Evolutionary conservation across 2,888 invertebrate genomes (phyloP), one percentile per base, ranked within the genome.

Genomic region (Agriopis leucophaearia): DNA sequence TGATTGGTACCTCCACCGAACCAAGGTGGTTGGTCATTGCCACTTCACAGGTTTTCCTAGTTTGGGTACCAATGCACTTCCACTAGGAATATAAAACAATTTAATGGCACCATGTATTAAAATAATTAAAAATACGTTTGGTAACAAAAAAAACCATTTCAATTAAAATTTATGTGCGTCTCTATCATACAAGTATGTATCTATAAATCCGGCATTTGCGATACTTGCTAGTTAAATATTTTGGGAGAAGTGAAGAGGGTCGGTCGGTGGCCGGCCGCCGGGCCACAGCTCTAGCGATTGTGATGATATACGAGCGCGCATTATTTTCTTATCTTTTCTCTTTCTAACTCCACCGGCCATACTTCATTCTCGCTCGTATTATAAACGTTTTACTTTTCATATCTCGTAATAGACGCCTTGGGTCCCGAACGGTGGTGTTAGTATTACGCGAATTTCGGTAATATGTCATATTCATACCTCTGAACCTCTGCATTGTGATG

Each of bases 261-360:
- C 88, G 84, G 79, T 88, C 88, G 84, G 79, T 88, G 87, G 88
- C 86, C 87, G 86, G 85, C 81, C 84, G 85, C 81, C 84, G 76
- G 81, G 84, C 86, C 86, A 87, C 89, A 91, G 90, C 91, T 91
- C 88, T 88, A 85, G 91, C 90, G 92, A 92, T 92, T 93, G 90
- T 86, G 88, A 93, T 94, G 93, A 94, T 93, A 92, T 94, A 94
- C 92, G 92, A 86, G 86, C 85, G 89, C 84, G 92, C 88, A 92
- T 94, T 94, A 93, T 93, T 92, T 93, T 91, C 94, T 93, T 93
- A 93, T 94, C 94, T 91, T 90, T 88, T 90, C 91, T 91, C 90
- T 90, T 90, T 91, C 91, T 92, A 90, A 90, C 92, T 91, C 89
- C 88, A 89, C 88, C 87, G 86, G 80, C 88, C 90, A 92, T 92